Evolutionary conservation across 2,797 vertebrate genomes (phyloP).

Genomic region (Diplodus sargus): DNA sequence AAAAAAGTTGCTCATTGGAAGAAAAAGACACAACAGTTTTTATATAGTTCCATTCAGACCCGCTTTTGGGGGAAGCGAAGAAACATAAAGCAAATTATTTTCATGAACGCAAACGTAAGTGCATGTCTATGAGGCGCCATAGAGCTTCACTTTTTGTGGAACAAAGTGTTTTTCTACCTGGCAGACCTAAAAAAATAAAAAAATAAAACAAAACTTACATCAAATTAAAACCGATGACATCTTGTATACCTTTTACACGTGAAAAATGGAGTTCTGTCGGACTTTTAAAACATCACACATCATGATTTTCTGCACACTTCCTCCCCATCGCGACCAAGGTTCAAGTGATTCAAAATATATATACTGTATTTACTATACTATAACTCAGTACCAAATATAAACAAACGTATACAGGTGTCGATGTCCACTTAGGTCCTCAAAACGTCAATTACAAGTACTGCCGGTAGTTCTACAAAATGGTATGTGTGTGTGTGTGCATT

Average conservation of each 20-base stretch:
- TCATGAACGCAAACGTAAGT: slow-evolving; percentile 85
- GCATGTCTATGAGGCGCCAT: slow-evolving; percentile 87
- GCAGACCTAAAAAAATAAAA: slow-evolving; percentile 73
- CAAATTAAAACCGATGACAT: slow-evolving; percentile 75
- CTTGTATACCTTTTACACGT: slow-evolving; percentile 64
- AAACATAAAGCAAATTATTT: slow-evolving; percentile 67
- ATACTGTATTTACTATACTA: slow-evolving; percentile 68
- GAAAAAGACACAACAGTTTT: slow-evolving; percentile 80
- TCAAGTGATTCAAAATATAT: slow-evolving; percentile 83
- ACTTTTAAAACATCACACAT: slow-evolving; percentile 71
- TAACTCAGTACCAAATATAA: slow-evolving; percentile 86
- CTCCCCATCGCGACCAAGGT: slow-evolving; percentile 68
- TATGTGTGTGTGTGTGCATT: slow-evolving; percentile 74
- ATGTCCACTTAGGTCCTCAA: slow-evolving; percentile 82
- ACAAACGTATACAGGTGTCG: slow-evolving; percentile 79
- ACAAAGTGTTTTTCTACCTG: slow-evolving; percentile 84
- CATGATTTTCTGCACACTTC: slow-evolving; percentile 68
- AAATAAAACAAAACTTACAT: slow-evolving; percentile 60
- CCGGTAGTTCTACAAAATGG: slow-evolving; percentile 80
- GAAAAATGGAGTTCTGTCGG: slow-evolving; percentile 77
- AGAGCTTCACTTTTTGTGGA: slow-evolving; percentile 84
- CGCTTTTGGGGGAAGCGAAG: slow-evolving; percentile 78
- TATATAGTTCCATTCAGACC: slow-evolving; percentile 87
- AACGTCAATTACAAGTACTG: slow-evolving; percentile 82
- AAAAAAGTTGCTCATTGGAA: slow-evolving; percentile 82